phyloP scores from a whole-genome alignment of 92 coral and sea anemone species.

The Ricordea florida region DNA sequence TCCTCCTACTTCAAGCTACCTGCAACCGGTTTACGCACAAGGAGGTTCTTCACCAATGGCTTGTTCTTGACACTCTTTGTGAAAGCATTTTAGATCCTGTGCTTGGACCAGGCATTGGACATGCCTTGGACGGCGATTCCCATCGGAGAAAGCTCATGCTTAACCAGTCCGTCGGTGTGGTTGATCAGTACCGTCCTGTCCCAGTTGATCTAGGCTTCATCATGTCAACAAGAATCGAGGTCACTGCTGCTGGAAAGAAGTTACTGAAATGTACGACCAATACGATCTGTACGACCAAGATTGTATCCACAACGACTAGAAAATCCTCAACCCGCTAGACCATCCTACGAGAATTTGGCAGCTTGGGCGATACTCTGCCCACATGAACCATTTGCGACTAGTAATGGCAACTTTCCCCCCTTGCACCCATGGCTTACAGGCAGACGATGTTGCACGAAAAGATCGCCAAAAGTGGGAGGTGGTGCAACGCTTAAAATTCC shows the following conservation, averaged over 20 bases:
- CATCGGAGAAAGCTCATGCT: not conserved
- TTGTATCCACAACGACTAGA: constrained; percentile 50
- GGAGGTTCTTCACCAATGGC: not conserved
- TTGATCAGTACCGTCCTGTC: not conserved
- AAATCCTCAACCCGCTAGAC: not conserved
- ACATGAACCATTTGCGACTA: not conserved
- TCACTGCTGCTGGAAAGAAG: not conserved
- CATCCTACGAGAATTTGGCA: not conserved
- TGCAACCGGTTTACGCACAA: constrained; percentile 12
- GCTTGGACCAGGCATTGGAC: not conserved
- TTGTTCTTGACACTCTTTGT: not conserved
- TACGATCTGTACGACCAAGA: constrained; percentile 53
- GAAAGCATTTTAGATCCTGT: not conserved
- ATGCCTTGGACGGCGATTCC: not conserved
- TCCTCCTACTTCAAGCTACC: not conserved
- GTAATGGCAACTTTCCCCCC: not conserved
- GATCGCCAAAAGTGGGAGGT: not conserved
- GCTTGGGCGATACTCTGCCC: not conserved
- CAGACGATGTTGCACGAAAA: not conserved
- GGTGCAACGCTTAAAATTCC: not conserved
- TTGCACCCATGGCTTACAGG: not conserved
- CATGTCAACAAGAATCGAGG: not conserved
- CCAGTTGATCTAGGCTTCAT: not conserved
- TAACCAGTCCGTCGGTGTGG: not conserved
- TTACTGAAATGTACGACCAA: too few species aligned